Conservation (phyloP, 2,797 vertebrate species). For the Margarornis squamiger region DNA sequence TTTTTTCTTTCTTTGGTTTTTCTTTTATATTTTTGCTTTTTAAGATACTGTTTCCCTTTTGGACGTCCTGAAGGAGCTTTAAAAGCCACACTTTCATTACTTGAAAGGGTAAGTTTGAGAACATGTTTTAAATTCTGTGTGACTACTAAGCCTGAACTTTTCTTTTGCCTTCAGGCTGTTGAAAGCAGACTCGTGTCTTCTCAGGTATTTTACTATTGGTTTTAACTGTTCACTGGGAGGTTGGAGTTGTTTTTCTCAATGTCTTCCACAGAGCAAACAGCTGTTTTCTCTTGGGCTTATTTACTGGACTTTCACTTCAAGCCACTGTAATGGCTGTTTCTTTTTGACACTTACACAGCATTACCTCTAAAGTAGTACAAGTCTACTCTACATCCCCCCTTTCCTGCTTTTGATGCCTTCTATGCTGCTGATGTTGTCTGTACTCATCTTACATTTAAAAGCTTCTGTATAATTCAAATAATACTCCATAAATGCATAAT, state of each 20-base stretch:
- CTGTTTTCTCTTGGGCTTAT: neutral
- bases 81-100: constrained; percentile 94
- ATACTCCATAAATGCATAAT: neutral
- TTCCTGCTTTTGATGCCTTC: neutral
- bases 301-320: neutral
- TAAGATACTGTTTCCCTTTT: constrained; percentile 97
- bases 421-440: neutral
- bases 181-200: neutral
- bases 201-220: neutral
- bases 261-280: neutral
- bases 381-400: neutral
- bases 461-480: neutral
- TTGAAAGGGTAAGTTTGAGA: constrained; percentile 87
- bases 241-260: neutral
- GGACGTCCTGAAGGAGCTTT: constrained; percentile 96
- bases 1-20: neutral
- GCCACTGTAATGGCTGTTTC: neutral
- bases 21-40: neutral
- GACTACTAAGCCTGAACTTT: neutral
- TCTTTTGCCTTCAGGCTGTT: neutral
- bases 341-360: neutral
- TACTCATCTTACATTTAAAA: neutral
- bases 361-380: neutral
- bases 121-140: neutral
- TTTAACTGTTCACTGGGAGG: neutral